phyloP scores from a whole-genome alignment of 2,888 invertebrate species.

The Asteroscopus sphinx region DNA sequence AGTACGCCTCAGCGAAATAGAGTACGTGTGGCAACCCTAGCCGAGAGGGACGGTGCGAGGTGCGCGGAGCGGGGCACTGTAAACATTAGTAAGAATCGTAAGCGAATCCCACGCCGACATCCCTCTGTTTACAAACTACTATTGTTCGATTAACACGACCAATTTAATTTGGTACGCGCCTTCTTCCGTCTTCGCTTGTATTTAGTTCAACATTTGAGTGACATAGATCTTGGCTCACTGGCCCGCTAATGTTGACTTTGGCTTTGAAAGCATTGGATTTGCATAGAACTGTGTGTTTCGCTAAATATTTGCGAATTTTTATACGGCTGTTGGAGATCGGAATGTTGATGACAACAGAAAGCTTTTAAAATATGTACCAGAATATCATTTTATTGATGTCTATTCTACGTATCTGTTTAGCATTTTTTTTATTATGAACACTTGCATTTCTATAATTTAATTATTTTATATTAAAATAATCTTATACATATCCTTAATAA shows the following conservation, averaged over 20 bases:
- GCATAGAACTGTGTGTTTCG: constrained; percentile 27
- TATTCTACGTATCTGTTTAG: no score
- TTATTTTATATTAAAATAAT: no score
- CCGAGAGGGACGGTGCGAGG: no score
- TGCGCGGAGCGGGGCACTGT: constrained; percentile 63
- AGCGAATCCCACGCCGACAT: constrained; percentile 73
- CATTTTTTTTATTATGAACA: no score
- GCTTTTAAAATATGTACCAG: no score
- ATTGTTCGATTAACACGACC: constrained; percentile 55
- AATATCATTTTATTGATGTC: no score
- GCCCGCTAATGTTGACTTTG: constrained; percentile 41
- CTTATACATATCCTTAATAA: no score
- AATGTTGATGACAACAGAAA: constrained; percentile 29
- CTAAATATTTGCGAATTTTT: constrained; percentile 29
- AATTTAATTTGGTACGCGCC: constrained; percentile 47
- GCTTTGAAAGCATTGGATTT: constrained; percentile 46
- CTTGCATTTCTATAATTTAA: no score
- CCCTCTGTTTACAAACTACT: constrained; percentile 75
- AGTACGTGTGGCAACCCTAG: no score
- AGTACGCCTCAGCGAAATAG: no score
- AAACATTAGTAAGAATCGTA: constrained; percentile 73
- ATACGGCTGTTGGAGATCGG: neutral
- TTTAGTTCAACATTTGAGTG: neutral
- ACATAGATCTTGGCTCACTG: constrained; percentile 19
- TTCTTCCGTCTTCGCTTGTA: constrained; percentile 13